phyloP scores from a whole-genome alignment of 2,888 invertebrate genomes.

The Drosophila monieri region DNA sequence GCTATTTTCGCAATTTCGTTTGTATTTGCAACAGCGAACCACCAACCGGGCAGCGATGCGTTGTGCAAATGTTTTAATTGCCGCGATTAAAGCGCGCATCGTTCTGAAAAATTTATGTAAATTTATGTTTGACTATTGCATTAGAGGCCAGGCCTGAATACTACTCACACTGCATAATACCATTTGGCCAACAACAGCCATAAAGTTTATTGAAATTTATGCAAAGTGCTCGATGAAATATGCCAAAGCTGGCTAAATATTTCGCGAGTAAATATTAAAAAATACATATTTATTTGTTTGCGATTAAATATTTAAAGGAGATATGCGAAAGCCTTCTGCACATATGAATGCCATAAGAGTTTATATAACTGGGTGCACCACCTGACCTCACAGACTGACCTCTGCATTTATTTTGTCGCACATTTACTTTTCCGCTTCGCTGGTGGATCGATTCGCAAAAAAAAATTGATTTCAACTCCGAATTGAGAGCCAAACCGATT shows the following conservation, averaged over 20 bases:
- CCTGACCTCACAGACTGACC: conserved; percentile 25
- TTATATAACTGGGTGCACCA: conserved; percentile 15
- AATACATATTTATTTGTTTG: conserved; percentile 14
- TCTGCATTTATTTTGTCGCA: conserved; percentile 21
- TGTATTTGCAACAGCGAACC: conserved; percentile 23
- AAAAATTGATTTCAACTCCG: conserved; percentile 14
- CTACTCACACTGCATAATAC: too few relatives aligned
- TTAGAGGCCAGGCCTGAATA: conserved; percentile 29
- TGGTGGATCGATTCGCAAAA: conserved; percentile 5
- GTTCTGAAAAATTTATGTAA: conserved; percentile 45
- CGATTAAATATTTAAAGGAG: conserved; percentile 37
- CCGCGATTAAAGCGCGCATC: conserved; percentile 46
- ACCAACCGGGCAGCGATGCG: conserved; percentile 37
- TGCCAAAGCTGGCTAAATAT: conserved; percentile 26
- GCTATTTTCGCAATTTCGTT: conserved; percentile 37
- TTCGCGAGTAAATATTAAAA: conserved; percentile 20
- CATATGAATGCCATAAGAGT: not conserved
- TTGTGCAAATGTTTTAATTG: conserved; percentile 59
- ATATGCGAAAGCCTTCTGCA: conserved; percentile 16
- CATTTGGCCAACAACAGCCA: not conserved
- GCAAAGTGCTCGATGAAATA: conserved; percentile 41
- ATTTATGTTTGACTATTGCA: conserved; percentile 51
- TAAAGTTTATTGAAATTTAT: conserved; percentile 40
- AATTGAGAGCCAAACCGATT: conserved; percentile 31
- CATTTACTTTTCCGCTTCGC: conserved; percentile 30